phyloP scores from a whole-genome alignment of 2,113 vertebrate species.

The Manacus vitellinus region DNA sequence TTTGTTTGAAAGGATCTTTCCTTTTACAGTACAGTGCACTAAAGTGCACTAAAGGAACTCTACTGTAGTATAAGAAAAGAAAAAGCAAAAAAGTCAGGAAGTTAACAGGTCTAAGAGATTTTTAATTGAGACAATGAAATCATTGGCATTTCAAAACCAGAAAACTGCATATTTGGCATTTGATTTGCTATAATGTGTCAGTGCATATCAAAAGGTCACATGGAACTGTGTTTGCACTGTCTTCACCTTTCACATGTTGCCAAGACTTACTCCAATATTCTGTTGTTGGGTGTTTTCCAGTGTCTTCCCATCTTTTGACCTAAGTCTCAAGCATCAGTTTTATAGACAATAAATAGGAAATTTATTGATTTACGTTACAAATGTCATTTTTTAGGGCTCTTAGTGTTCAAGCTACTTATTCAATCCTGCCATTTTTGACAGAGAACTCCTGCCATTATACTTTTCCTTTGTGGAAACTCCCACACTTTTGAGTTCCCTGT shows the following conservation, averaged over 20 bases:
- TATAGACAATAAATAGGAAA: neutral
- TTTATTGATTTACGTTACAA: neutral
- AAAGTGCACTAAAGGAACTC: neutral
- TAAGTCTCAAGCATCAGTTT: neutral
- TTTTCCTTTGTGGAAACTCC: neutral
- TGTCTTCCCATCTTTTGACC: neutral
- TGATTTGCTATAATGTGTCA: neutral
- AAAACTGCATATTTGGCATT: neutral
- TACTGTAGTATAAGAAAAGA: neutral
- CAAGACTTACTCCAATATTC: neutral
- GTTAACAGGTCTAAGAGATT: neutral
- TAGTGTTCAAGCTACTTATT: neutral
- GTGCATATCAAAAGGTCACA: neutral
- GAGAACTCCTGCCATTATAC: neutral
- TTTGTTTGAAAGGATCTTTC: neutral
- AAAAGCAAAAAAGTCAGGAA: neutral
- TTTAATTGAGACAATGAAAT: neutral
- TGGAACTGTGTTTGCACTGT: neutral
- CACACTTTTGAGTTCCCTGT: neutral
- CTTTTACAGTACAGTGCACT: neutral
- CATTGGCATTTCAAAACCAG: neutral
- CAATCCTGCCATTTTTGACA: neutral
- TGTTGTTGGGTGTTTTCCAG: neutral
- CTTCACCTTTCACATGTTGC: neutral
- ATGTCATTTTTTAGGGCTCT: neutral